These are phyloP conservation scores for Urophycis tenuis DNA, from an alignment of 2,797 vertebrate genomes.

Conservation along the genomic window DNA sequence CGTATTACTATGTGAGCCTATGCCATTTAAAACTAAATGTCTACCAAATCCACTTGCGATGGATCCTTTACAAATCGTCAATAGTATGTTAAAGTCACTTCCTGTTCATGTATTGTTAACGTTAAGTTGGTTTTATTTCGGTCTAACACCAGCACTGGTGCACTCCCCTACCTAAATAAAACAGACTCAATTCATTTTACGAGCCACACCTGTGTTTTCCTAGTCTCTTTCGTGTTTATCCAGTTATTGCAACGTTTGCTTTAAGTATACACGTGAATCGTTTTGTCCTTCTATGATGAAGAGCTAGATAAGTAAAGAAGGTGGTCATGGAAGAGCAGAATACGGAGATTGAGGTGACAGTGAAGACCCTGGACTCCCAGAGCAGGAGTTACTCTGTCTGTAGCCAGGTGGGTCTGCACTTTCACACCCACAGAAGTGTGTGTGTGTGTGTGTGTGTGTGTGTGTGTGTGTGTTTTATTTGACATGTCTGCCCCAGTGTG, in stretches of 20 bases:
- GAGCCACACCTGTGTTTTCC: too few relatives aligned
- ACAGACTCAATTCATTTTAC: too few relatives aligned
- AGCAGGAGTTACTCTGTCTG: constrained; percentile 84
- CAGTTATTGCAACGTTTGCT: not conserved
- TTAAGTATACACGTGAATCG: not conserved
- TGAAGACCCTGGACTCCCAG: constrained; percentile 91
- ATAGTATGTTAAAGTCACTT: too few relatives aligned
- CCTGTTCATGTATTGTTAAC: too few relatives aligned
- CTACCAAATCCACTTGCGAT: not conserved
- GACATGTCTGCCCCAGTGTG: too few relatives aligned
- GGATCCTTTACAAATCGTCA: too few relatives aligned
- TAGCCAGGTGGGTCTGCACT: constrained; percentile 70
- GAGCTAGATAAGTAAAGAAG: constrained; percentile 24
- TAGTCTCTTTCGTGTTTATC: not conserved
- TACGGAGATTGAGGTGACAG: constrained; percentile 81
- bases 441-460: not conserved
- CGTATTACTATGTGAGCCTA: too few relatives aligned
- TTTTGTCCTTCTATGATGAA: not conserved
- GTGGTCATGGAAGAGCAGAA: constrained; percentile 74
- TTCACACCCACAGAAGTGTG: too few relatives aligned
- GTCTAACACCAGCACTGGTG: too few relatives aligned
- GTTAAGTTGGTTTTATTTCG: too few relatives aligned
- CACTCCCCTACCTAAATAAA: too few relatives aligned
- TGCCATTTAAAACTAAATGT: not conserved
- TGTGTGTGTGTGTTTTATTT: not conserved